Evolutionary conservation across 2,113 vertebrate genomes (phyloP), one percentile per base, ranked within the genome.

Genomic region (Pithys albifrons): DNA sequence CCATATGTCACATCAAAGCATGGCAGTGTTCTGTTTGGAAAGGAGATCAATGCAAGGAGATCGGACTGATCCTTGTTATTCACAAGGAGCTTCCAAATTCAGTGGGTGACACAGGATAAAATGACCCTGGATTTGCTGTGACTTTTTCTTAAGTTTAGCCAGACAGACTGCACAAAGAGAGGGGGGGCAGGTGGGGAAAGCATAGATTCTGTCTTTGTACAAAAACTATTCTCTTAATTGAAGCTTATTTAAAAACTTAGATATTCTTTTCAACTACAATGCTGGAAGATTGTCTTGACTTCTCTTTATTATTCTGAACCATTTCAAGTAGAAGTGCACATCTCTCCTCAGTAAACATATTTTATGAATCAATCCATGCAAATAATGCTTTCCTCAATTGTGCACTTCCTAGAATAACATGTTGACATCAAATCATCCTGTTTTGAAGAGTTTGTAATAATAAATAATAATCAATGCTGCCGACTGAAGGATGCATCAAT

Each of bases 1-100:
- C 97, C 94, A 84, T 96, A 97, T 97, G 95, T 97, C 97, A 96
- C 97, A 97, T 97, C 96, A 98, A 98, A 97, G 95, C 52, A 11
- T 59, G 83, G 72, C 83, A 59, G 25, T 93, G 70, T 89, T 95
- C 84, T 92, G 80, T 96, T 97, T 93, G 95, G 97, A 97, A 97
- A 97, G 93, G 82, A 97, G 97, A 98, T 97, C 95, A 97, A 89
- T 96, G 91, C 80, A 49, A 94, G 89, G 89, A 94, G 79, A 88
- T 91, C 77, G 83, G 7, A 45, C 75, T 97, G 97, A 97, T 98
- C 96, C 89, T 80, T 95, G 84, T 91, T 97, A 72, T 96, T 97
- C 91, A 91, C 89, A 55, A 97, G 85, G 73, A 85, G 92, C 97
- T 97, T 97, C 97, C 95, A 97, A 96, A 98, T 97, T 96, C 95